Conservation (phyloP, 2,888 invertebrate genomes). For the Helleia helle region DNA sequence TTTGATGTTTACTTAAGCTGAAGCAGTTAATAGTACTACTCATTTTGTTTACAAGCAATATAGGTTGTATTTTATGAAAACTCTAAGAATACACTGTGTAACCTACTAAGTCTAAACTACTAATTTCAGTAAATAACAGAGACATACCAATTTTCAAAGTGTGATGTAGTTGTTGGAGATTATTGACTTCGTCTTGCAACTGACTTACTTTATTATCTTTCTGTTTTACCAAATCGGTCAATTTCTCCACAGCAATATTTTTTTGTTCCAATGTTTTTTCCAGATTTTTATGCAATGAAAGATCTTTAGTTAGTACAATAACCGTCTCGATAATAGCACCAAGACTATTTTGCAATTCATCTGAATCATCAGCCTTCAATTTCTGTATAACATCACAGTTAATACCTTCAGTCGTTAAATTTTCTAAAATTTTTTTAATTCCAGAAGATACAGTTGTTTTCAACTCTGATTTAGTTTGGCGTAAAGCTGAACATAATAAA, state of each 20-base stretch:
- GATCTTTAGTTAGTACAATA: conserved; percentile 28
- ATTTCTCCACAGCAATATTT: conserved; percentile 24
- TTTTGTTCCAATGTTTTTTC: conserved; percentile 29
- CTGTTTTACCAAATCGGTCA: conserved; percentile 28
- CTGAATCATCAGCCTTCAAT: conserved; percentile 13
- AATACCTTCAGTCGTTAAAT: conserved; percentile 24
- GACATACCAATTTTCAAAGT: conserved; percentile 35
- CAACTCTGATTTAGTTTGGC: neutral
- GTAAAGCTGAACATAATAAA: neutral
- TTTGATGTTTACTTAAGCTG: neutral
- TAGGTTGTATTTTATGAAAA: too few relatives aligned
- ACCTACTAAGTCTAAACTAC: too few relatives aligned
- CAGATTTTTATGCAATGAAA: conserved; percentile 26
- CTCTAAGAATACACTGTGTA: too few relatives aligned
- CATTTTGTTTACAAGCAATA: too few relatives aligned
- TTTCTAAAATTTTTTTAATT: conserved; percentile 26
- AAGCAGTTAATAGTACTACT: too few relatives aligned
- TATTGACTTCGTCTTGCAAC: conserved; percentile 29
- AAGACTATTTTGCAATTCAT: conserved; percentile 23
- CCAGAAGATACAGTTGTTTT: conserved; percentile 14
- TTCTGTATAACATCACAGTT: conserved; percentile 26
- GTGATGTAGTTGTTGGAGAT: conserved; percentile 27
- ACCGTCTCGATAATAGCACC: conserved; percentile 29
- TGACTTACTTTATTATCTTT: conserved; percentile 30
- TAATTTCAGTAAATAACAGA: too few relatives aligned